Evolutionary conservation across 2,888 invertebrate genomes (phyloP).

Genomic region (Eustalomyia histrio): DNA sequence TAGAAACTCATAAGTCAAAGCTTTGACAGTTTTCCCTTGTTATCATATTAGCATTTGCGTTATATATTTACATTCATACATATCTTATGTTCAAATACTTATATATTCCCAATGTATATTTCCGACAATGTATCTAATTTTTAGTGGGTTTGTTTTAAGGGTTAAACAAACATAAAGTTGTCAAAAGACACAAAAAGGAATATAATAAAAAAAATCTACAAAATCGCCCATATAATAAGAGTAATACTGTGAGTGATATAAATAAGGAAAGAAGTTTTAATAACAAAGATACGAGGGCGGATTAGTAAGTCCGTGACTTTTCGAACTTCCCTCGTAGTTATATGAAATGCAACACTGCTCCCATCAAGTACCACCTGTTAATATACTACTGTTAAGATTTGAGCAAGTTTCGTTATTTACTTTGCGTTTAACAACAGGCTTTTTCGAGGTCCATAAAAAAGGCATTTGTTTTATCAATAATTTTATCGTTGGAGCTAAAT

Average conservation of each 20-base stretch:
- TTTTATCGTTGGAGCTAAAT: no score
- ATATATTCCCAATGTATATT: constrained; percentile 19
- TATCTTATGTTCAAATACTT: neutral
- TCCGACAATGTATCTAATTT: constrained; percentile 13
- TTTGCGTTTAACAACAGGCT: no score
- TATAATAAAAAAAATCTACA: neutral
- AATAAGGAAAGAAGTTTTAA: neutral
- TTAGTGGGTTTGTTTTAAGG: constrained; percentile 43
- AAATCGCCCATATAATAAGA: constrained; percentile 10
- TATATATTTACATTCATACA: neutral
- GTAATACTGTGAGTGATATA: neutral
- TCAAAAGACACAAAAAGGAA: constrained; percentile 24
- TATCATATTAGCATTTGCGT: constrained; percentile 44
- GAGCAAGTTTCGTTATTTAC: no score
- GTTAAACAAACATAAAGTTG: constrained; percentile 51
- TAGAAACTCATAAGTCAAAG: constrained; percentile 40
- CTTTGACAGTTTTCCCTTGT: constrained; percentile 50
- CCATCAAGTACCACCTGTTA: no score
- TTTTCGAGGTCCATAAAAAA: no score
- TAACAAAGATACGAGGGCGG: no score
- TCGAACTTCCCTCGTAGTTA: no score
- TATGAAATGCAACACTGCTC: no score
- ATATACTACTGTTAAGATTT: no score
- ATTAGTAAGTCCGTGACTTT: no score
- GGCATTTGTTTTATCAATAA: no score